phyloP scores from a whole-genome alignment of 2,113 vertebrate genomes.

The Epinephelus lanceolatus region DNA sequence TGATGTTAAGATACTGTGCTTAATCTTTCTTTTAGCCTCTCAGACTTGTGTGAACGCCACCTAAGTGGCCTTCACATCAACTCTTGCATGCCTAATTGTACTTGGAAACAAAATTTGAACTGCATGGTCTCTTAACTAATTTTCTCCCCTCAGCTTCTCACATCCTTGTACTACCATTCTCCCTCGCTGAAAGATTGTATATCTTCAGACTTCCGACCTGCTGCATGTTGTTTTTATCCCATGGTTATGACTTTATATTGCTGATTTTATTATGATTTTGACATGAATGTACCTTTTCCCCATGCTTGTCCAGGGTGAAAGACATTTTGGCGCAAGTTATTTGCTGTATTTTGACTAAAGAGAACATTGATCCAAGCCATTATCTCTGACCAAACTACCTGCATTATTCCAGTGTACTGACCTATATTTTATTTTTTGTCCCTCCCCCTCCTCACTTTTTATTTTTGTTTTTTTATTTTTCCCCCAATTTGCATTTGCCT shows the following conservation, averaged over 20 bases:
- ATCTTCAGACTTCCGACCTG: slow-evolving; percentile 83
- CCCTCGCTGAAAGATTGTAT: slow-evolving; percentile 79
- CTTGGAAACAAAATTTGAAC: slow-evolving; percentile 65
- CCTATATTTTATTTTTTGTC: slow-evolving; percentile 99
- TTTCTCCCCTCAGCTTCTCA: slow-evolving; percentile 82
- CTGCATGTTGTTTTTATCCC: slow-evolving; percentile 89
- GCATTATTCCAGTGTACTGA: slow-evolving; percentile 99
- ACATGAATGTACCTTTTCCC: slow-evolving; percentile 92
- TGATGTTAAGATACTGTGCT: slow-evolving; percentile 58
- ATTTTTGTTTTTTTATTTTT: slow-evolving; percentile 67
- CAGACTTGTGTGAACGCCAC: slow-evolving; percentile 69
- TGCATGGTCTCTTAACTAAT: slow-evolving; percentile 84
- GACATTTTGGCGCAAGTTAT: slow-evolving; percentile 91
- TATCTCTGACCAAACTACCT: slow-evolving; percentile 98
- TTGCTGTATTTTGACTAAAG: slow-evolving; percentile 91
- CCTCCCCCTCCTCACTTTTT: slow-evolving; percentile 92
- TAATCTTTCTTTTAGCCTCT: slow-evolving; percentile 28
- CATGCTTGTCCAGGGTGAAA: slow-evolving; percentile 95
- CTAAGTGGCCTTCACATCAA: slow-evolving; percentile 80
- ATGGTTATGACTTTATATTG: slow-evolving; percentile 65
- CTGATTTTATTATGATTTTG: slow-evolving; percentile 76
- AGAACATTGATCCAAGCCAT: slow-evolving; percentile 96
- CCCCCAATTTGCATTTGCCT: slow-evolving; percentile 90
- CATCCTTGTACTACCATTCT: slow-evolving; percentile 73
- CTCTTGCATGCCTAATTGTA: slow-evolving; percentile 85